phyloP scores from a whole-genome alignment of 2,113 vertebrate species.

The Notechis scutatus region DNA sequence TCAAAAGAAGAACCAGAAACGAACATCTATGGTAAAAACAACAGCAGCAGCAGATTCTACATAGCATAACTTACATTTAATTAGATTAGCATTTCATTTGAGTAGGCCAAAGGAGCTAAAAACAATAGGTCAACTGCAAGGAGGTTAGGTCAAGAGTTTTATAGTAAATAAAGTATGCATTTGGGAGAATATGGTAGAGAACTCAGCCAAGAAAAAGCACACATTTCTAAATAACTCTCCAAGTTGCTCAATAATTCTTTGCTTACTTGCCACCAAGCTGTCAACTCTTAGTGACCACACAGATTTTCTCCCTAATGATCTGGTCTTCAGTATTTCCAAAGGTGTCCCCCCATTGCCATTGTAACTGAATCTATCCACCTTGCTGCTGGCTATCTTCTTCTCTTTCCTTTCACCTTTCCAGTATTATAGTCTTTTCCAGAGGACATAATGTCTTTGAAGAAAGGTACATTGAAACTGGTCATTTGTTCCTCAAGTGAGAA shows the following conservation, averaged over 20 bases:
- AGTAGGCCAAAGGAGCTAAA: background rate
- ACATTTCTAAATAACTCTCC: background rate
- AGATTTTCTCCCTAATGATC: background rate
- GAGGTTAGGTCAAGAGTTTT: background rate
- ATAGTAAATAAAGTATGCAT: background rate
- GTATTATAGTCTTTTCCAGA: too few species aligned
- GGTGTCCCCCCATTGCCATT: too few species aligned
- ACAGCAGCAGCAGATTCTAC: background rate
- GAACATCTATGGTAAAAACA: background rate
- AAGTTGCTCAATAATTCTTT: background rate
- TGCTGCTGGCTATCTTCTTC: too few species aligned
- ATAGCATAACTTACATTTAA: background rate
- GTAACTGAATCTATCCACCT: background rate
- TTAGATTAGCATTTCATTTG: background rate
- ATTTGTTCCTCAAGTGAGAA: too few species aligned
- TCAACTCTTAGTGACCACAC: background rate
- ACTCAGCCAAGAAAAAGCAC: background rate
- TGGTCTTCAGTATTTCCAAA: too few species aligned
- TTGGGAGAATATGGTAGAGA: background rate
- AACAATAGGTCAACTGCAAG: background rate
- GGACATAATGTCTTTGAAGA: too few species aligned
- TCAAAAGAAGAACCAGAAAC: background rate
- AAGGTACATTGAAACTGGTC: too few species aligned
- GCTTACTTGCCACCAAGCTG: background rate
- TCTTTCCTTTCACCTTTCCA: too few species aligned